Evolutionary conservation across 2,888 invertebrate genomes (phyloP).

Genomic region (Pristionchus fissidentatus): DNA sequence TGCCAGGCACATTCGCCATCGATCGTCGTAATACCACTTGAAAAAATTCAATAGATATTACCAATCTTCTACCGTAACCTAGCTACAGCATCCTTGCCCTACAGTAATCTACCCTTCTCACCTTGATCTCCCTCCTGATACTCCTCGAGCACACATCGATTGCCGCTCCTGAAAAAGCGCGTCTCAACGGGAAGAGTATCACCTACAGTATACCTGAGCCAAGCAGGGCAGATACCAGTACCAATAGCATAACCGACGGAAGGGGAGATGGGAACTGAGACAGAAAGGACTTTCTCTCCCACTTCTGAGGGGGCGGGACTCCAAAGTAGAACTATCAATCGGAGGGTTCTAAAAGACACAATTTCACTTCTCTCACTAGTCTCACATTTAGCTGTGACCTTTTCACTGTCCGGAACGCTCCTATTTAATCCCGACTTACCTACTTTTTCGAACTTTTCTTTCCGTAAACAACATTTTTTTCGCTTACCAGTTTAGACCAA

Average conservation of each 20-base stretch:
- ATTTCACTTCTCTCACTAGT: not conserved
- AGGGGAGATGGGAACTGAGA: not conserved
- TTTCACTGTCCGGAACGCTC: not conserved
- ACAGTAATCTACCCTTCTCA: not conserved
- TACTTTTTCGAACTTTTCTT: too few species aligned
- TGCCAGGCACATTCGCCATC: constrained; percentile 39
- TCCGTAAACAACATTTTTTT: not conserved
- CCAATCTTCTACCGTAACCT: too few species aligned
- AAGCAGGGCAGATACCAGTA: not conserved
- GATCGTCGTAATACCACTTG: constrained; percentile 37
- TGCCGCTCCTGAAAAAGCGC: not conserved
- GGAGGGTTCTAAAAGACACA: constrained; percentile 30
- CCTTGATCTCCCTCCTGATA: constrained; percentile 19
- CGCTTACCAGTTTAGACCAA: not conserved
- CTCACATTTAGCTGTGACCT: not conserved
- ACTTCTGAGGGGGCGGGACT: not conserved
- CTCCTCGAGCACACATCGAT: constrained; percentile 20
- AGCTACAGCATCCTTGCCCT: not conserved
- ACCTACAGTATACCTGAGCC: constrained; percentile 32
- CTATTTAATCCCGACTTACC: not conserved
- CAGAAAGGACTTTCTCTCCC: not conserved
- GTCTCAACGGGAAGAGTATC: too few species aligned
- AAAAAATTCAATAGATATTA: too few species aligned
- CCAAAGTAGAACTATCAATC: not conserved
- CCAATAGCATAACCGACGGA: constrained; percentile 24